Conservation (phyloP, 2,797 vertebrate genomes). For the Schizopygopsis pylzovi region DNA sequence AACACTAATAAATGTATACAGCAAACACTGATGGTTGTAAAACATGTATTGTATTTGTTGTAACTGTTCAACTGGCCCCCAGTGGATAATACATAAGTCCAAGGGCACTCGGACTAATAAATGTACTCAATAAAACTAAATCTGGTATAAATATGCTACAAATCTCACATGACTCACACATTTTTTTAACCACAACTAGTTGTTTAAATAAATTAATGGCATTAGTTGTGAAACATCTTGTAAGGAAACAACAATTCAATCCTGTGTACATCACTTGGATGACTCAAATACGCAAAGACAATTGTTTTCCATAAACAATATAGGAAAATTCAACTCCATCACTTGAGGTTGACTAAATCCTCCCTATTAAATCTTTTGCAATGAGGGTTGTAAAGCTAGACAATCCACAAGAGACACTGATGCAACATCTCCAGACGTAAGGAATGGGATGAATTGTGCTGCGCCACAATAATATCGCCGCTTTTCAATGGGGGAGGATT, state of each 20-base stretch:
- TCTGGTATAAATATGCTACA: not conserved
- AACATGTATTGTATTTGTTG: not conserved
- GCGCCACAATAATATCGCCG: constrained; percentile 4
- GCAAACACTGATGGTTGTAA: not conserved
- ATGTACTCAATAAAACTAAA: not conserved
- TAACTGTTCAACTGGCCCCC: not conserved
- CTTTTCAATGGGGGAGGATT: constrained; percentile 26
- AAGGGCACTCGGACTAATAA: not conserved
- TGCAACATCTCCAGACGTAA: constrained; percentile 42
- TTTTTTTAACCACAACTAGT: not conserved
- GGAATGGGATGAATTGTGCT: constrained; percentile 25
- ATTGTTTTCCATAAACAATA: constrained; percentile 31
- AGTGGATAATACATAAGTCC: not conserved
- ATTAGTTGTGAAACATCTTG: not conserved
- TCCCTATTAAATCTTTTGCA: constrained; percentile 39
- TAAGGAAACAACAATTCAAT: constrained; percentile 4
- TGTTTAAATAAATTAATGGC: not conserved
- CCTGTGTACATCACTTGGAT: constrained; percentile 25
- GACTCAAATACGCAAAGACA: not conserved
- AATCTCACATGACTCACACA: not conserved
- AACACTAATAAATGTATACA: not conserved
- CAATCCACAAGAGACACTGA: constrained; percentile 40
- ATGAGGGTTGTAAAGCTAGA: constrained; percentile 36
- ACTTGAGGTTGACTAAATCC: constrained; percentile 10
- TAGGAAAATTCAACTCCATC: not conserved